Evolutionary conservation across 2,888 invertebrate genomes (phyloP), one percentile per base, ranked within the genome.

Genomic region (Eugnorisma glareosa): DNA sequence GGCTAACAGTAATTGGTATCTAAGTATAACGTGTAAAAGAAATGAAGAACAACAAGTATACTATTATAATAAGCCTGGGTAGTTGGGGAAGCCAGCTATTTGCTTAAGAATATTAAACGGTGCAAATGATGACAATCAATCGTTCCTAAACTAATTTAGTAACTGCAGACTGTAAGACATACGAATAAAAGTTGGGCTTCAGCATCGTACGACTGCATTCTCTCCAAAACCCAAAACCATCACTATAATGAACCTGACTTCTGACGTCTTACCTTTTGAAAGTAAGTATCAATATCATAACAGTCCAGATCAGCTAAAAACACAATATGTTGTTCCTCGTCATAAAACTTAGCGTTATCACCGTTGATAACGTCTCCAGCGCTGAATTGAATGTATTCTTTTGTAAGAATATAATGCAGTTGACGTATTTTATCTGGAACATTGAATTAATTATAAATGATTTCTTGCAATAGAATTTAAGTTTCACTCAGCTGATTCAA

Each of bases 301-400:
- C 96, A 96, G 7, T 81, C 85, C 4, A 95, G 82, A 84, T 96
- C 95, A 4, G 90, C 91, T 21, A 96, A 59, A 85, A 95, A 94
- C 28, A 94, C 89, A 5, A 93, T 86, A 64, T 93, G 90, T 73
- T 94, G 93, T 76, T 94, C 93, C 67, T 90, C 89, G 21, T 88
- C 86, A 76, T 92, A 86, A 24, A 90, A 84, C 67, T 85, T 85
- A 28, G 91, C 86, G n/a, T 85, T 69, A n/a, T 88, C 89, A 5
- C 75, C 77, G 18, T 90, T 86, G n/a, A 91, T 80, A 79, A 92
- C 90, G 77, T 93, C 92, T 73, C 94, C 87, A 79, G 91, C 91
- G 51, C 88, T 90, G 28, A 90, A 89, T 73, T 90, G 89, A 37
- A 87, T 85, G 68, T 91, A 90, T 73, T 87, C 83, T 79, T 87